Percentiles rank a stretch among this genome's conserved stretches.
Conservation (phyloP, 2,888 invertebrate species). For the Sicus ferrugineus region DNA sequence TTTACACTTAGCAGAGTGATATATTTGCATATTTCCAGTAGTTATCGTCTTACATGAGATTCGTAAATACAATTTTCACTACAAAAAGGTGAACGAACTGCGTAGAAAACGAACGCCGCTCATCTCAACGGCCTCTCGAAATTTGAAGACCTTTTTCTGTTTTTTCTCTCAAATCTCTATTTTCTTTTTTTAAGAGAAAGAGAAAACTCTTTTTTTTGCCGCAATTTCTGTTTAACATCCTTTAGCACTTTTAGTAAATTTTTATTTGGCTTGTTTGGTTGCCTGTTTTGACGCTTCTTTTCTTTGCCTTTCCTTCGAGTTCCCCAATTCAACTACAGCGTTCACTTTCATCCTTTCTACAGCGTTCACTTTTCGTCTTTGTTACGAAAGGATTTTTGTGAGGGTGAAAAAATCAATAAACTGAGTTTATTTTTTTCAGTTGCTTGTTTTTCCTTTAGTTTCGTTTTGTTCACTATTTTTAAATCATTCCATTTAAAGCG, state of each 20-base stretch:
- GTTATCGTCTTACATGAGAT: no score
- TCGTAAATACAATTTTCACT: no score
- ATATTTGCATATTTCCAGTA: no score
- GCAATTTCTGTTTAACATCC: background rate
- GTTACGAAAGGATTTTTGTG: background rate
- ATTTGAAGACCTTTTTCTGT: background rate
- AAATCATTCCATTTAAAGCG: background rate
- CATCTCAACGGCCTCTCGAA: no score
- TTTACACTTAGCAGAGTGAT: no score
- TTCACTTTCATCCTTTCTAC: background rate
- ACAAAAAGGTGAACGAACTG: no score
- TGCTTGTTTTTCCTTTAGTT: background rate
- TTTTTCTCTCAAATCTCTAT: background rate
- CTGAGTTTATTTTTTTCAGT: background rate
- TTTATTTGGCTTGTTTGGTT: background rate
- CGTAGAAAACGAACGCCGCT: no score
- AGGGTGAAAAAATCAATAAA: background rate
- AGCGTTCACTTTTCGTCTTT: background rate
- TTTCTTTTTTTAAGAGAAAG: background rate
- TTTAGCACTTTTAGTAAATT: background rate
- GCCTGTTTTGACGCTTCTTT: background rate
- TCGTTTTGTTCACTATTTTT: background rate
- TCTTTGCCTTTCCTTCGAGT: background rate
- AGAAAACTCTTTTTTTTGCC: background rate
- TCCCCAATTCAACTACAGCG: background rate